phyloP scores from a whole-genome alignment of 1,140 invertebrate genomes.

The Diabrotica undecimpunctata region DNA sequence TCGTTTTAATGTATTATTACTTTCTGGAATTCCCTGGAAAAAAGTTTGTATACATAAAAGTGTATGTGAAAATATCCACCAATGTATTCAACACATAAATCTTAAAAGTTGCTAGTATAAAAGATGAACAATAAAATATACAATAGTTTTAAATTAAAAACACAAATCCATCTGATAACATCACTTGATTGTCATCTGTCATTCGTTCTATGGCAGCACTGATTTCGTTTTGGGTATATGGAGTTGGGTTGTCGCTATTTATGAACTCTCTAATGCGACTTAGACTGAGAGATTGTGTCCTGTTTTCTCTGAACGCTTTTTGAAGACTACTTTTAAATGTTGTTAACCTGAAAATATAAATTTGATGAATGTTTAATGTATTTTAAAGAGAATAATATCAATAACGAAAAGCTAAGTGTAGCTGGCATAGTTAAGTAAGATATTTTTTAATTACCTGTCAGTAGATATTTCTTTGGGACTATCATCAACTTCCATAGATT shows the following conservation, averaged over 20 bases:
- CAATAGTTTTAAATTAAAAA: conserved; percentile 68
- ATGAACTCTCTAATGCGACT: conserved; percentile 57
- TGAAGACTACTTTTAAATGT: conserved; percentile 63
- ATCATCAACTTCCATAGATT: conserved; percentile 38
- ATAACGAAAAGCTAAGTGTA: too few relatives aligned
- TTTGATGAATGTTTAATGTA: conserved; percentile 7
- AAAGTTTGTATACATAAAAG: too few relatives aligned
- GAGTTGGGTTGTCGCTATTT: conserved; percentile 56
- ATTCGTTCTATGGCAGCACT: conserved; percentile 74
- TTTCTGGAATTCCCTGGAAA: too few relatives aligned
- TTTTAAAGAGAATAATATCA: background rate
- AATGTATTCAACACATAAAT: too few relatives aligned
- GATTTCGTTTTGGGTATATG: conserved; percentile 72
- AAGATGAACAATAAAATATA: too few relatives aligned
- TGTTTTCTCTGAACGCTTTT: conserved; percentile 64
- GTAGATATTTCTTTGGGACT: conserved; percentile 38
- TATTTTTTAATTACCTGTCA: conserved; percentile 35
- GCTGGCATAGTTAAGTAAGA: too few relatives aligned
- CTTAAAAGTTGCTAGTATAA: too few relatives aligned
- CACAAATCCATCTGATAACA: conserved; percentile 85
- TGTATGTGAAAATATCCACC: too few relatives aligned
- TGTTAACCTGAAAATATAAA: conserved; percentile 51
- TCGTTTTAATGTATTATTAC: too few relatives aligned
- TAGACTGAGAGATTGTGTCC: conserved; percentile 64
- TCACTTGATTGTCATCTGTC: conserved; percentile 87